Conservation (phyloP, 2,888 invertebrate genomes). For the Melieria crassipennis region DNA sequence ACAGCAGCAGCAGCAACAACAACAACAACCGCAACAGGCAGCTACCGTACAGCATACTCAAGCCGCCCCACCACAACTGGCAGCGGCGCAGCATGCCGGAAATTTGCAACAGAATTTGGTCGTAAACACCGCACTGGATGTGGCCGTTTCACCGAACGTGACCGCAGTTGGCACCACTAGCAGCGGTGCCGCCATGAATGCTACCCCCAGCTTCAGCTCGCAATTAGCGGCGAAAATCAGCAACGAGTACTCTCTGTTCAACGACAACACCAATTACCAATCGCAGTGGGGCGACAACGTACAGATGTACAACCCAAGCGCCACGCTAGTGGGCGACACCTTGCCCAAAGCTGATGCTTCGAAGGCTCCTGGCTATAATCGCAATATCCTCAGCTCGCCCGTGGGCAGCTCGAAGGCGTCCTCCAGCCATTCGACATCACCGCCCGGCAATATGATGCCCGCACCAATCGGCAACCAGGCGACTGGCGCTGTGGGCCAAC, state of each 20-base stretch:
- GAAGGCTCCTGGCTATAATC: slow-evolving; percentile 88
- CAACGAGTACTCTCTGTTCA: slow-evolving; percentile 87
- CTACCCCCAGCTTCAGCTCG: slow-evolving; percentile 49
- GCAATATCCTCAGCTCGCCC: slow-evolving; percentile 81
- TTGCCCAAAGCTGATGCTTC: slow-evolving; percentile 79
- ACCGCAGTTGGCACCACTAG: slow-evolving; percentile 26
- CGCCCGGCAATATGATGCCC: slow-evolving; percentile 60
- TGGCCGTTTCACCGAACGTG: slow-evolving; percentile 37
- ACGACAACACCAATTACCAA: slow-evolving; percentile 77
- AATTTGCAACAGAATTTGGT: slow-evolving; percentile 50
- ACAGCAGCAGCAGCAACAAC: slow-evolving; percentile 27
- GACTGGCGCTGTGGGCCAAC: slow-evolving; percentile 40
- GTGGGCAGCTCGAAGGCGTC: slow-evolving; percentile 75
- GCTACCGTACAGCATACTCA: slow-evolving; percentile 15
- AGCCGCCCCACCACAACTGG: slow-evolving; percentile 21
- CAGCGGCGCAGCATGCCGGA: slow-evolving; percentile 1
- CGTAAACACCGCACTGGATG: slow-evolving; percentile 42
- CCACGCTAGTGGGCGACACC: slow-evolving; percentile 62
- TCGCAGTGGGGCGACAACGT: slow-evolving; percentile 66
- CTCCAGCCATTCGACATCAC: slow-evolving; percentile 69
- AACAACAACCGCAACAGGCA: slow-evolving; percentile 26
- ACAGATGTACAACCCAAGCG: slow-evolving; percentile 66
- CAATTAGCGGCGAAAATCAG: slow-evolving; percentile 60
- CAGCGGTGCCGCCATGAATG: slow-evolving; percentile 41
- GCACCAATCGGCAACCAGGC: slow-evolving; percentile 30